Conservation (phyloP, 1,140 invertebrate genomes). For the Calliopsis andreniformis region DNA sequence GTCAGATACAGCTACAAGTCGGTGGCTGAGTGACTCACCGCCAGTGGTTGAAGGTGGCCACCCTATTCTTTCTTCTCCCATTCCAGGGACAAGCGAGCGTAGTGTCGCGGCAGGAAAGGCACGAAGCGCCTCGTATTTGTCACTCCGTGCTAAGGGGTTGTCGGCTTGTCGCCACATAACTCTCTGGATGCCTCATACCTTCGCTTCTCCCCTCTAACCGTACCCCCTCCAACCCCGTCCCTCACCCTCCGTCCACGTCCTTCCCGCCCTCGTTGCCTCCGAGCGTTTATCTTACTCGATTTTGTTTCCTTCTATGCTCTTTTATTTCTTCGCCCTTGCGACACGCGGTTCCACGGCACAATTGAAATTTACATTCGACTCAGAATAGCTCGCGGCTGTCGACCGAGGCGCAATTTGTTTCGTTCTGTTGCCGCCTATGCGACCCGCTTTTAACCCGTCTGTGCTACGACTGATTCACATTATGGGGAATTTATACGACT, state of each 20-base stretch:
- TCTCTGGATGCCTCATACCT: slow-evolving; percentile 58
- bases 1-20: slow-evolving; percentile 65
- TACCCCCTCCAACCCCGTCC: slow-evolving; percentile 27
- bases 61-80: slow-evolving; percentile 21
- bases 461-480: slow-evolving; percentile 3
- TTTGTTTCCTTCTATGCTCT: not conserved
- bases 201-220: slow-evolving; percentile 60
- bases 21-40: slow-evolving; percentile 66
- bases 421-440: slow-evolving; percentile 55
- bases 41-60: slow-evolving; percentile 3
- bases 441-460: slow-evolving; percentile 51
- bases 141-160: slow-evolving; percentile 71
- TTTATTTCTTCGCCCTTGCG: slow-evolving; percentile 11
- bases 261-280: not conserved
- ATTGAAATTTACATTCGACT: slow-evolving; percentile 67
- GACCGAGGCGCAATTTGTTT: slow-evolving; percentile 63
- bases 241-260: not conserved
- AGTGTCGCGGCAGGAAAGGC: slow-evolving; percentile 55
- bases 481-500: slow-evolving; percentile 25
- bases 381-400: slow-evolving; percentile 60
- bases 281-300: slow-evolving; percentile 17
- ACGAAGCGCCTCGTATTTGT: slow-evolving; percentile 67
- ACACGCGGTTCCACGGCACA: slow-evolving; percentile 32
- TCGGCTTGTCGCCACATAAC: slow-evolving; percentile 72
- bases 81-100: slow-evolving; percentile 38